phyloP scores from a whole-genome alignment of 2,113 vertebrate genomes.

The Synodontis membranacea region DNA sequence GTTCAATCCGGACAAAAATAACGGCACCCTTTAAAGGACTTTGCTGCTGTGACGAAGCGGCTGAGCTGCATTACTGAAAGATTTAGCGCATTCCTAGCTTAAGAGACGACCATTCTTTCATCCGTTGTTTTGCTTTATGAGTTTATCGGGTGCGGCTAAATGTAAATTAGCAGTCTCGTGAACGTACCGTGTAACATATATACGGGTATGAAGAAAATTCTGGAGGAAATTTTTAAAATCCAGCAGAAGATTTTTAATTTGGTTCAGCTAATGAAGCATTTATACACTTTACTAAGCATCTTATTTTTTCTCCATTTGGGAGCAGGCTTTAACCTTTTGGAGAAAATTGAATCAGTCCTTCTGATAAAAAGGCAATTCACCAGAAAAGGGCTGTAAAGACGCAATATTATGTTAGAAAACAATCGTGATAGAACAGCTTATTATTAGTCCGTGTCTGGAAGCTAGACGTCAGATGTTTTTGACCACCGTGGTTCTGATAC shows the following conservation, averaged over 20 bases:
- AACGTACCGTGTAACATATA: not conserved
- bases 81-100: not conserved
- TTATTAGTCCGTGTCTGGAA: not conserved
- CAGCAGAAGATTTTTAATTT: no score
- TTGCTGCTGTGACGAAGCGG: not conserved
- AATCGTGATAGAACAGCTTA: not conserved
- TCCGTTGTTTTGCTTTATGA: not conserved
- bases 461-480: not conserved
- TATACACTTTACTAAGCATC: not conserved
- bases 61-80: not conserved
- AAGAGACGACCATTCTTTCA: not conserved
- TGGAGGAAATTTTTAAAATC: no score
- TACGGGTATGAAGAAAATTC: not conserved
- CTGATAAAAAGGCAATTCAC: not conserved
- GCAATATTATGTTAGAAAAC: not conserved
- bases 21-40: not conserved
- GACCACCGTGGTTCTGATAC: not conserved
- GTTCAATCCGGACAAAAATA: not conserved
- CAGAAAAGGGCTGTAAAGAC: not conserved
- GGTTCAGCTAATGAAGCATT: not conserved
- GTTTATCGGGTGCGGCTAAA: not conserved
- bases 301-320: no score
- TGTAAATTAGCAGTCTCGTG: not conserved
- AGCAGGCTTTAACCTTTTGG: not conserved
- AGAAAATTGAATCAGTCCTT: not conserved